Conservation (phyloP, 2,797 vertebrate genomes). For the Sebastes taczanowskii region DNA sequence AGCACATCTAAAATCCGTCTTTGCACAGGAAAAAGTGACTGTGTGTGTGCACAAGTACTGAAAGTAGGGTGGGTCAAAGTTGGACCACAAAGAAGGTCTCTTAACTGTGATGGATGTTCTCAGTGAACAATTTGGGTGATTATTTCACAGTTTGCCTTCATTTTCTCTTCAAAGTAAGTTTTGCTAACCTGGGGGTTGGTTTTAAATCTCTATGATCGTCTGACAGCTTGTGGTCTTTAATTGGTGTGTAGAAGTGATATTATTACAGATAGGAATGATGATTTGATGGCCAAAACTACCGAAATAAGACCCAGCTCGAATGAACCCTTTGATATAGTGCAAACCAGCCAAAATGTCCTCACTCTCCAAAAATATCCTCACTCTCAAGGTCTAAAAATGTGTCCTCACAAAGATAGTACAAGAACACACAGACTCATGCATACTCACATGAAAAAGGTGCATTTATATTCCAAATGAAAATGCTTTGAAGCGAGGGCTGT, state of each 20-base stretch:
- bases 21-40: neutral
- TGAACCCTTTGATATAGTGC: conserved; percentile 29
- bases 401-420: neutral
- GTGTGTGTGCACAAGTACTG: neutral
- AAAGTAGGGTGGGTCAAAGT: conserved; percentile 2
- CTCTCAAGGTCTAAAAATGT: neutral
- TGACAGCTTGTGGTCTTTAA: conserved; percentile 2
- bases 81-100: conserved; percentile 3
- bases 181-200: conserved; percentile 36
- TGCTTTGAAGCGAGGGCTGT: neutral
- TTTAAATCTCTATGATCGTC: conserved; percentile 15
- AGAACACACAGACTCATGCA: neutral
- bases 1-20: neutral
- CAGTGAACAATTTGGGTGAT: conserved; percentile 32
- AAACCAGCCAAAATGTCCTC: neutral
- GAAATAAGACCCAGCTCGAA: conserved; percentile 12
- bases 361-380: neutral
- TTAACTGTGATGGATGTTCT: conserved; percentile 39
- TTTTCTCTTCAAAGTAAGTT: conserved; percentile 55
- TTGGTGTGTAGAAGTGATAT: neutral
- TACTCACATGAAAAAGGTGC: neutral
- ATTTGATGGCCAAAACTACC: conserved; percentile 15
- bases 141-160: conserved; percentile 50
- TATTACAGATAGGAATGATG: conserved; percentile 7
- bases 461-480: neutral